phyloP scores from a whole-genome alignment of 2,113 vertebrate genomes.

The Psilopogon haemacephalus region DNA sequence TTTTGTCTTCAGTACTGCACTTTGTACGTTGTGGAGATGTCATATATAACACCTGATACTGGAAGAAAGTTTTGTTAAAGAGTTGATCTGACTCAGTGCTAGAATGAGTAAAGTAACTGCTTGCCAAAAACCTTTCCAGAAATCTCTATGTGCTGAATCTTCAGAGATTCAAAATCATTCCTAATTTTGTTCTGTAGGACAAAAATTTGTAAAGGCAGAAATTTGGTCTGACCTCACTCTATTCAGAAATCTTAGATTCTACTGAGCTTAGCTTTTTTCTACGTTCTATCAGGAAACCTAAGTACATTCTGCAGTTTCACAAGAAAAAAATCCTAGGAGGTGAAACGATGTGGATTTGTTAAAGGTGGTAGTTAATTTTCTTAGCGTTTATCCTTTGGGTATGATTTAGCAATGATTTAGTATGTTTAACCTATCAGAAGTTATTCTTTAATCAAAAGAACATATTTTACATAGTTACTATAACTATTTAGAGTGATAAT shows the following conservation, averaged over 20 bases:
- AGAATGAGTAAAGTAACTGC: background rate
- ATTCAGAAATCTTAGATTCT: background rate
- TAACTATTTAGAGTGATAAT: background rate
- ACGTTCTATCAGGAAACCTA: fast-evolving
- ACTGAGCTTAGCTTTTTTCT: background rate
- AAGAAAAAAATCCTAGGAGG: background rate
- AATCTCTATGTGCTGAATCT: background rate
- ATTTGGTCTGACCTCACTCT: background rate
- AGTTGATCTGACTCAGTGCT: background rate
- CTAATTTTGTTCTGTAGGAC: background rate
- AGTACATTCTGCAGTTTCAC: background rate
- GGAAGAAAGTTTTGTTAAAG: background rate
- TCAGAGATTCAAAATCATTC: background rate
- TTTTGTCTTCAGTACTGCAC: background rate
- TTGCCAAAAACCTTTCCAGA: background rate
- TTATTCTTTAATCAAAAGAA: background rate
- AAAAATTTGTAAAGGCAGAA: background rate
- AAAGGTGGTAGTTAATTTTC: background rate
- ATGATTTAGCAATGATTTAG: background rate
- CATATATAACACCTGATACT: background rate
- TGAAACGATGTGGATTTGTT: background rate
- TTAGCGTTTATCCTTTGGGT: background rate
- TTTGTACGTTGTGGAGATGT: background rate
- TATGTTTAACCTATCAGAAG: background rate
- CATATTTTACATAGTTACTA: background rate